phyloP scores from a whole-genome alignment of 2,113 vertebrate genomes.

The Oryzias melastigma region DNA sequence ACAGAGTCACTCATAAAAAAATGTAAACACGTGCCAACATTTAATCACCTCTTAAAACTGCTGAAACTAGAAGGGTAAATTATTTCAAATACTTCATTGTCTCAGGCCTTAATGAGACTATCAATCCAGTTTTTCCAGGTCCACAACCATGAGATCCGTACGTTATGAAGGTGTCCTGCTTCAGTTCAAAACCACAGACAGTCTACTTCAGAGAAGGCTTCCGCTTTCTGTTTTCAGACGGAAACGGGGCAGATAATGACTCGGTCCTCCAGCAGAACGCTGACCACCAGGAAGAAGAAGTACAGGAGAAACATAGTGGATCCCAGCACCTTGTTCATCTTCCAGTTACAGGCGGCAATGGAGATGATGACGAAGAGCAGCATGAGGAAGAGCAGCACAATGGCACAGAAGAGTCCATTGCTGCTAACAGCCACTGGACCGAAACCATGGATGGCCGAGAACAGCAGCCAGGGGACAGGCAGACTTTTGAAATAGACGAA shows the following conservation, averaged over 20 bases:
- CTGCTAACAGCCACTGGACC: constrained; percentile 90
- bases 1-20: not conserved
- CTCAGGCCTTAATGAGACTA: not conserved
- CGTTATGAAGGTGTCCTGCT: not conserved
- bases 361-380: constrained; percentile 94
- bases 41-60: not conserved
- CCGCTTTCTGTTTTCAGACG: constrained; percentile 45
- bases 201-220: not conserved
- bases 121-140: not conserved
- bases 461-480: constrained; percentile 92
- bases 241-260: constrained; percentile 84
- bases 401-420: constrained; percentile 95
- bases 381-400: constrained; percentile 96
- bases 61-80: no score
- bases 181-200: not conserved
- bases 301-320: constrained; percentile 93
- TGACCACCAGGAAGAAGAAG: constrained; percentile 91
- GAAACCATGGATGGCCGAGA: constrained; percentile 76
- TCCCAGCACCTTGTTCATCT: constrained; percentile 93
- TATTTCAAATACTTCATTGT: no score
- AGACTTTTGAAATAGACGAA: constrained; percentile 72
- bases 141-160: not conserved
- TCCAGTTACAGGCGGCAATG: constrained; percentile 90
- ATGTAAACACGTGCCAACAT: not conserved
- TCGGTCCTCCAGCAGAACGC: constrained; percentile 93